These are phyloP conservation scores for Tapirus indicus DNA, from an alignment of 2,797 vertebrate species.

Conservation along the genomic window DNA sequence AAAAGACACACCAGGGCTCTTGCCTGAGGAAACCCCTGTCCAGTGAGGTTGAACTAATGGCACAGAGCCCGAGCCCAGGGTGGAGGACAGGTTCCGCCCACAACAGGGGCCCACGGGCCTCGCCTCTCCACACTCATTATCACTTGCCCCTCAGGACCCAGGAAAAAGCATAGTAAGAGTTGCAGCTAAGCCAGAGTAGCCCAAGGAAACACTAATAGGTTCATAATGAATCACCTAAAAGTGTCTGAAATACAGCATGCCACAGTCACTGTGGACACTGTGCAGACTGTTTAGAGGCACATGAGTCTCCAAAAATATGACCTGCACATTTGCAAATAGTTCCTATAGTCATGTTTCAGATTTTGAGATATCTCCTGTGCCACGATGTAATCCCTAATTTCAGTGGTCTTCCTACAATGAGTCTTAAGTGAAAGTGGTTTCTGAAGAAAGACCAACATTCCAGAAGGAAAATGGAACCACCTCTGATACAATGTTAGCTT, in stretches of 20 bases:
- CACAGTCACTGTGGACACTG: not conserved
- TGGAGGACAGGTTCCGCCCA: not conserved
- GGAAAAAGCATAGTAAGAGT: not conserved
- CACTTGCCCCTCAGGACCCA: not conserved
- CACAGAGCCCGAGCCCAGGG: not conserved
- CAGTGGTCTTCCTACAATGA: not conserved
- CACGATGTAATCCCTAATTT: not conserved
- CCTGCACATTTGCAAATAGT: not conserved
- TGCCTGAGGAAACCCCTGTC: not conserved
- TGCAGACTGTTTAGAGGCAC: not conserved
- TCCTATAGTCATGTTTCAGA: not conserved
- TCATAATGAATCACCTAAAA: not conserved
- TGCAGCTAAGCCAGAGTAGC: not conserved
- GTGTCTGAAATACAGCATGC: not conserved
- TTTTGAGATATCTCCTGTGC: not conserved
- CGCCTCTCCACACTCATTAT: not conserved
- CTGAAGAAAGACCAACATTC: not conserved
- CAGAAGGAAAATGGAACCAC: not conserved
- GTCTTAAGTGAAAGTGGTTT: not conserved
- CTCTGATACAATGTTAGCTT: not conserved
- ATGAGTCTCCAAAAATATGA: not conserved
- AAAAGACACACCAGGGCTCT: not conserved
- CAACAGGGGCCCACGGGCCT: fast-evolving
- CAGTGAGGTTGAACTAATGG: not conserved
- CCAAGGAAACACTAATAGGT: slow-evolving; percentile 7